phyloP scores from a whole-genome alignment of 2,888 invertebrate genomes.

The Cephus spinipes region DNA sequence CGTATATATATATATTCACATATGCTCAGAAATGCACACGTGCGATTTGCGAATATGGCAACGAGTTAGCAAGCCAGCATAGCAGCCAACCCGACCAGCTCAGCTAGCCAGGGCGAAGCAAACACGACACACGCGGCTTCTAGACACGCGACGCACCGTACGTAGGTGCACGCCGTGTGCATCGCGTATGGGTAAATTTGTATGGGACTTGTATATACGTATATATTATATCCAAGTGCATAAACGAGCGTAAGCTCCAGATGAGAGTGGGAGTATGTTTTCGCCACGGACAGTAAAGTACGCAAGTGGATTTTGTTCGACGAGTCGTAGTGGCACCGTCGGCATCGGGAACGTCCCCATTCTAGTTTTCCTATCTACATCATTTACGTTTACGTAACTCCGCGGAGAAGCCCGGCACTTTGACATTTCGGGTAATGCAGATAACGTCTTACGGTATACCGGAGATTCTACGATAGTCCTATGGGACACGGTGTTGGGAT shows the following conservation, averaged over 20 bases:
- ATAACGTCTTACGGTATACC: neutral
- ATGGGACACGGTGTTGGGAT: neutral
- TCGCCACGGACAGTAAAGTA: conserved; percentile 49
- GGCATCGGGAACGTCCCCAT: conserved; percentile 52
- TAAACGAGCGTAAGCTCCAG: neutral
- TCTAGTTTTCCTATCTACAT: conserved; percentile 61
- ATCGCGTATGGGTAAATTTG: neutral
- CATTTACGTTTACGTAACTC: conserved; percentile 61
- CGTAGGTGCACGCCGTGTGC: neutral
- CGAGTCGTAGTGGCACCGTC: conserved; percentile 40
- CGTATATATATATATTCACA: neutral
- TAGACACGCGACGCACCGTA: neutral
- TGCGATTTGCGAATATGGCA: conserved; percentile 3
- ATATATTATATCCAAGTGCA: neutral
- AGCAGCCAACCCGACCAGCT: neutral
- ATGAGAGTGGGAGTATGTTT: conserved; percentile 45
- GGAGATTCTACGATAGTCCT: neutral
- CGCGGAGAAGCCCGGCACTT: conserved; percentile 57
- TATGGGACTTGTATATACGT: neutral
- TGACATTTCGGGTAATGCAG: conserved; percentile 51
- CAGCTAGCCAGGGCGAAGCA: neutral
- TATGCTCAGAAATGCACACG: neutral
- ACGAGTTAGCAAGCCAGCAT: conserved; percentile 2
- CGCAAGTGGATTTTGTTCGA: conserved; percentile 54
- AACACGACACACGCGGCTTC: conserved; percentile 3